Base-by-base conservation (phyloP, 2,888 invertebrate species). In the Eledona agricola region DNA sequence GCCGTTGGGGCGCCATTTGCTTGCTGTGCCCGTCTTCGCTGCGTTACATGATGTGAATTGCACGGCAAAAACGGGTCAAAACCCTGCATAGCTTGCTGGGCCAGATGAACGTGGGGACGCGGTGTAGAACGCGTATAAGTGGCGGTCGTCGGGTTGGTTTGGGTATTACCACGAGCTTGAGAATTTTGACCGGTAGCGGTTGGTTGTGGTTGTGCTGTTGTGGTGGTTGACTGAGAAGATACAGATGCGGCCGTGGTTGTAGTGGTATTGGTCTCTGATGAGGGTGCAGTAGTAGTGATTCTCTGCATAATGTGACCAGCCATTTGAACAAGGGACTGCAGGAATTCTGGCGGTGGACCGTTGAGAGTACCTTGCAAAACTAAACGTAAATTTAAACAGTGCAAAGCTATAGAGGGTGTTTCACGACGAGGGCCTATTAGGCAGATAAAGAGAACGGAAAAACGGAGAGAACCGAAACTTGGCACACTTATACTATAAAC, bases 41-140 rank as follows among this genome's bases (percentile, higher is more conserved):
- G 63, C 0, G 79, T 80, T 37, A 87, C 78, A 64, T 88, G 88
- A 72, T 87, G 86, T 20, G 87, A 88, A 69, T 84, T 86, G 68
- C 89, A 89, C 1, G 86, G 86, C 59, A 89, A 76, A 66, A 86
- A 87, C 17, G 83, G 84, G 74, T 86, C 86, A 57, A 85, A 83
- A 45, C 80, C 78, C 58, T 81, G 82, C 58, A 84, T 78, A 6
- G 82, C 78, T 62, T 79, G 79, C 50, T 81, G 77, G 6, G 83
- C 81, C 31, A 85, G 79, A 67, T 86, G 86, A 4, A 87, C 83
- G 64, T 87, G 87, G 0, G 87, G 86, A 13, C 88, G 80, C 3
- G 85, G 77, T 7, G 87, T 86, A 38, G 85, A 85, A 20, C 87
- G 79, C 1, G 87, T 88, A 66, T 86, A 83, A 0, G 87, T 87